Percentiles rank a stretch among this genome's conserved stretches.
Evolutionary conservation across 2,888 invertebrate genomes (phyloP).

Genomic region (Microctonus brassicae): DNA sequence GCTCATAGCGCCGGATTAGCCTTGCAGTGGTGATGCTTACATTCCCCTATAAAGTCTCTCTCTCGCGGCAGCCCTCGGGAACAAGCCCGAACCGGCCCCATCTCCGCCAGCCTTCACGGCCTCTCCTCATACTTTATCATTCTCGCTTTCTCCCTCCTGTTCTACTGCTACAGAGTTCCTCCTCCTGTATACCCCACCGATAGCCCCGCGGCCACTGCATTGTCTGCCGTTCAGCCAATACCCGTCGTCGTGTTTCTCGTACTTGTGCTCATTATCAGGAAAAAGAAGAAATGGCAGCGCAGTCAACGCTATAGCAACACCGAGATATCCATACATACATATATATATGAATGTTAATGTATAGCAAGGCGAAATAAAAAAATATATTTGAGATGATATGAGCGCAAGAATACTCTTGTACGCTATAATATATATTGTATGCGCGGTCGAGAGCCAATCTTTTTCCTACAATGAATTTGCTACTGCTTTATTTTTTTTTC

Average conservation of each 20-base stretch:
- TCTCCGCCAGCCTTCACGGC: conserved; percentile 40
- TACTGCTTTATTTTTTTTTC: background rate
- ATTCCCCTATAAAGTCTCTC: conserved; percentile 63
- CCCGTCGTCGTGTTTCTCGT: conserved; percentile 61
- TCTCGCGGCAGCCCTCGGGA: conserved; percentile 45
- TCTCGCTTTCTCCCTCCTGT: conserved; percentile 26
- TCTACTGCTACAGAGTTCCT: conserved; percentile 19
- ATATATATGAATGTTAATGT: background rate
- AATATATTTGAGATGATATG: conserved; percentile 36
- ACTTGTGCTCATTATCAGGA: conserved; percentile 67
- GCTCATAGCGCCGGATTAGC: conserved; percentile 68
- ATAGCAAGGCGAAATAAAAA: conserved; percentile 18
- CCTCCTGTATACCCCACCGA: conserved; percentile 57
- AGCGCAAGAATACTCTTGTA: conserved; percentile 36
- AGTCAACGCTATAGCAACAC: conserved; percentile 36
- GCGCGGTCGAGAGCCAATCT: conserved; percentile 5
- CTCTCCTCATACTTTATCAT: conserved; percentile 26
- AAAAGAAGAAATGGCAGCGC: conserved; percentile 53
- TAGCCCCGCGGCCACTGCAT: conserved; percentile 69
- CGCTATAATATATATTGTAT: conserved; percentile 12
- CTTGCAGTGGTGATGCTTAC: conserved; percentile 69
- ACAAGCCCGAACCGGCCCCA: conserved; percentile 36
- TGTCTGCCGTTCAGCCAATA: conserved; percentile 67
- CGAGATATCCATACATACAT: conserved; percentile 26
- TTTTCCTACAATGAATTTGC: conserved; percentile 15